A percentile compares a stretch with the other conserved stretches of the same genome.
Evolutionary conservation across 53 echinoderm and acorn worm species (phyloP).

Genomic region (Paelopatides confundens): DNA sequence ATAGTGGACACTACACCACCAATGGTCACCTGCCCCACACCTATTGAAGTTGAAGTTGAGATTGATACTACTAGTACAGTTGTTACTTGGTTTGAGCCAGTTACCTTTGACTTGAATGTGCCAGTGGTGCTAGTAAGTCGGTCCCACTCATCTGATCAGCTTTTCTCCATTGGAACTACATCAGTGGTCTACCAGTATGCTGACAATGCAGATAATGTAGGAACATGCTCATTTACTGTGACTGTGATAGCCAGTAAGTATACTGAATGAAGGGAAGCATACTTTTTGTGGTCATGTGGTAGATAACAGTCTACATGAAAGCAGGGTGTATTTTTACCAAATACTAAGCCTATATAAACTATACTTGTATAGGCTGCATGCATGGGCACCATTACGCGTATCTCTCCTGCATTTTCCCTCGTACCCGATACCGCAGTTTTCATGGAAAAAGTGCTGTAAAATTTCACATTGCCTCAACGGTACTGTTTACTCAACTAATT

Average conservation of each 20-base stretch:
- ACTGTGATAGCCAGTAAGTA: conserved; percentile 61
- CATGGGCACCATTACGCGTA: too few relatives aligned
- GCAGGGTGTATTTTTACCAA: too few relatives aligned
- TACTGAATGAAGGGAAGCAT: too few relatives aligned
- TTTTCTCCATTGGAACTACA: conserved; percentile 13
- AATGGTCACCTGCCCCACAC: conserved; percentile 13
- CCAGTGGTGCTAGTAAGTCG: conserved; percentile 23
- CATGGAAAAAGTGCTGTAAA: too few relatives aligned
- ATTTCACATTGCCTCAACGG: too few relatives aligned
- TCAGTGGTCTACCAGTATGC: conserved; percentile 53
- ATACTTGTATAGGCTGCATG: too few relatives aligned
- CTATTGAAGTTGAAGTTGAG: conserved; percentile 31
- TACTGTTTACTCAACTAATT: too few relatives aligned
- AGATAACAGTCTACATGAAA: too few relatives aligned
- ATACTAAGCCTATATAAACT: too few relatives aligned
- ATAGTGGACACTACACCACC: conserved; percentile 51
- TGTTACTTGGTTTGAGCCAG: conserved; percentile 68
- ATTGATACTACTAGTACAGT: conserved; percentile 27
- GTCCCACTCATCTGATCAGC: conserved; percentile 38
- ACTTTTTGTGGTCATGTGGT: too few relatives aligned
- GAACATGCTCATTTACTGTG: conserved; percentile 65
- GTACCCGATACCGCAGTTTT: too few relatives aligned
- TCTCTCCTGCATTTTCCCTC: too few relatives aligned
- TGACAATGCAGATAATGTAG: conserved; percentile 46
- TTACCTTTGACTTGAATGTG: conserved; percentile 56